phyloP scores from a whole-genome alignment of 2,797 vertebrate genomes.

The Prionace glauca region DNA sequence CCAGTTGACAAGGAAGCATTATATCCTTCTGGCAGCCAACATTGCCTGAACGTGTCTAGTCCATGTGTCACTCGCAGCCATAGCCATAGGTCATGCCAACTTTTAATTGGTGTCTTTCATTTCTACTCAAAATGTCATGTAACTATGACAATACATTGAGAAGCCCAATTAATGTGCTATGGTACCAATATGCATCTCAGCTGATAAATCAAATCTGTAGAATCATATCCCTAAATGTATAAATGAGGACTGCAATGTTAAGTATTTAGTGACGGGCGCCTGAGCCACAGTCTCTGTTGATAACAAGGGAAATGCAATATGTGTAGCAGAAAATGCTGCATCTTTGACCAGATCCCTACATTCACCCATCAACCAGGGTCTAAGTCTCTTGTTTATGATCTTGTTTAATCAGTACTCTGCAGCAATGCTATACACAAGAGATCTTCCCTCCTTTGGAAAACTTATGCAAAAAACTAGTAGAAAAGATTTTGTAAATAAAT shows the following conservation, averaged over 20 bases:
- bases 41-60: not conserved
- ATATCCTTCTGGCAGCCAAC: not conserved
- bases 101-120: not conserved
- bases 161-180: not conserved
- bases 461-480: not conserved
- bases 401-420: not conserved
- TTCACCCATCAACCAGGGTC: not conserved
- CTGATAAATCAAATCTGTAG: not conserved
- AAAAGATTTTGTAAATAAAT: conserved; percentile 17
- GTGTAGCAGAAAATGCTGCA: not conserved
- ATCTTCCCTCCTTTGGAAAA: not conserved
- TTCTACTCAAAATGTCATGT: not conserved
- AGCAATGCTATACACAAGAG: not conserved
- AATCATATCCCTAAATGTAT: not conserved
- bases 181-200: not conserved
- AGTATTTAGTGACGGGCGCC: not conserved
- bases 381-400: not conserved
- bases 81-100: not conserved
- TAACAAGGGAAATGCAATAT: not conserved
- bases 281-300: not conserved
- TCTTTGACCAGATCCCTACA: not conserved
- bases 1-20: not conserved
- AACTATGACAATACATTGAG: not conserved
- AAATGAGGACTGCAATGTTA: not conserved
- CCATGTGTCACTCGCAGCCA: not conserved